A percentile compares a stretch with the other conserved stretches of the same genome.
Evolutionary conservation across 2,113 vertebrate species (phyloP).

Genomic region (Montifringilla adamsi): DNA sequence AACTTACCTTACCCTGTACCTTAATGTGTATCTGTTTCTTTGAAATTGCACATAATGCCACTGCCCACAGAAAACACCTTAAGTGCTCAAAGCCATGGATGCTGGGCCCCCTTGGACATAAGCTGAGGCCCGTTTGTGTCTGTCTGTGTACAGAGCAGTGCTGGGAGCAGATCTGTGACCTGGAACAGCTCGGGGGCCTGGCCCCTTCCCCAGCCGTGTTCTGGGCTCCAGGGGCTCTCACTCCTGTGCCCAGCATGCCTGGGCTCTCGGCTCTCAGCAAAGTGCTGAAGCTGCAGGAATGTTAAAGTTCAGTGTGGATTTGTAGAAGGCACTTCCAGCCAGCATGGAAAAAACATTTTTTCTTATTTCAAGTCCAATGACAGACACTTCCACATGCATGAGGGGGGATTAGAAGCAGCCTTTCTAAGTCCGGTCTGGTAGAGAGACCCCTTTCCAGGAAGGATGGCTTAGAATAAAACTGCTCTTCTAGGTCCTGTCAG

Average conservation of each 20-base stretch:
- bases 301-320: rapidly evolving
- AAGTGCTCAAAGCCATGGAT: rapidly evolving
- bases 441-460: not conserved
- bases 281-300: not conserved
- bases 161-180: rapidly evolving
- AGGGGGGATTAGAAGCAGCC: not conserved
- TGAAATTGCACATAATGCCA: rapidly evolving
- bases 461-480: not conserved
- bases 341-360: not conserved
- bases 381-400: rapidly evolving
- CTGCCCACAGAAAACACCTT: not conserved
- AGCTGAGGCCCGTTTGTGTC: rapidly evolving
- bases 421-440: not conserved
- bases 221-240: rapidly evolving
- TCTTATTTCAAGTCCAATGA: not conserved
- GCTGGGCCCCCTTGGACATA: rapidly evolving
- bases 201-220: rapidly evolving
- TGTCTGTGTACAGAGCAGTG: rapidly evolving
- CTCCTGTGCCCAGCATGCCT: rapidly evolving
- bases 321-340: not conserved
- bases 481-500: not conserved
- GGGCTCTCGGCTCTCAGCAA: rapidly evolving
- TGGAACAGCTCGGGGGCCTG: rapidly evolving
- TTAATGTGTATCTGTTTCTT: not conserved
- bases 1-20: not conserved